Evolutionary conservation across 2,888 invertebrate genomes (phyloP).

Genomic region (Hoplodrina blanda): DNA sequence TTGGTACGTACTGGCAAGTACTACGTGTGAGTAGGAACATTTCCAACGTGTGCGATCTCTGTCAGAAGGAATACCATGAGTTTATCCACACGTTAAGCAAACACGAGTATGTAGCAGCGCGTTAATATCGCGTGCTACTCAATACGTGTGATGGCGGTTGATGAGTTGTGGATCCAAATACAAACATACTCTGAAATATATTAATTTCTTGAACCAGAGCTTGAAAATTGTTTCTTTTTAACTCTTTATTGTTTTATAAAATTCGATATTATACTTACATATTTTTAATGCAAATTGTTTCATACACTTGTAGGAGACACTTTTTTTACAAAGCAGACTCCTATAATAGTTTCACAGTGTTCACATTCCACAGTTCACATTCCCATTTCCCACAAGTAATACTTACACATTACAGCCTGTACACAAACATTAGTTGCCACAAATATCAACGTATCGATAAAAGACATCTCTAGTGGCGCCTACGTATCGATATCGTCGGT

Average conservation of each 20-base stretch:
- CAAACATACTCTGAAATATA: slow-evolving; percentile 18
- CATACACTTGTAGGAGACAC: too few relatives aligned
- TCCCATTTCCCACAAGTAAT: not conserved
- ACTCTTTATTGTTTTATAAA: not conserved
- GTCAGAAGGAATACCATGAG: not conserved
- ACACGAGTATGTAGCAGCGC: not conserved
- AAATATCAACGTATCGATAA: slow-evolving; percentile 37
- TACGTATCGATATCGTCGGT: slow-evolving; percentile 33
- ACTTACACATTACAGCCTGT: not conserved
- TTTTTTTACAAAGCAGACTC: too few relatives aligned
- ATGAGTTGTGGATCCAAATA: slow-evolving; percentile 39
- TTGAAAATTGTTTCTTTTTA: not conserved
- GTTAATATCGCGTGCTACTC: slow-evolving; percentile 28
- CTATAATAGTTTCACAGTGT: too few relatives aligned
- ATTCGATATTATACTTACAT: not conserved
- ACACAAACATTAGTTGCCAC: slow-evolving; percentile 9
- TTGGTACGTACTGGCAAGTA: too few relatives aligned
- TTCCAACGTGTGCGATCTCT: not conserved
- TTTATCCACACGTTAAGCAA: slow-evolving; percentile 12
- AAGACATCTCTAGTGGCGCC: slow-evolving; percentile 22
- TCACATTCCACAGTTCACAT: not conserved
- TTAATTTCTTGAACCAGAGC: not conserved
- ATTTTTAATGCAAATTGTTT: too few relatives aligned
- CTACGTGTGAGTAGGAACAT: too few relatives aligned
- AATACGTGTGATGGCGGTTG: slow-evolving; percentile 17